Percentiles rank a stretch among this genome's conserved stretches.
These are phyloP conservation scores for Drosophila tanythrix DNA, from an alignment of 2,888 invertebrate genomes.

Conservation along the genomic window DNA sequence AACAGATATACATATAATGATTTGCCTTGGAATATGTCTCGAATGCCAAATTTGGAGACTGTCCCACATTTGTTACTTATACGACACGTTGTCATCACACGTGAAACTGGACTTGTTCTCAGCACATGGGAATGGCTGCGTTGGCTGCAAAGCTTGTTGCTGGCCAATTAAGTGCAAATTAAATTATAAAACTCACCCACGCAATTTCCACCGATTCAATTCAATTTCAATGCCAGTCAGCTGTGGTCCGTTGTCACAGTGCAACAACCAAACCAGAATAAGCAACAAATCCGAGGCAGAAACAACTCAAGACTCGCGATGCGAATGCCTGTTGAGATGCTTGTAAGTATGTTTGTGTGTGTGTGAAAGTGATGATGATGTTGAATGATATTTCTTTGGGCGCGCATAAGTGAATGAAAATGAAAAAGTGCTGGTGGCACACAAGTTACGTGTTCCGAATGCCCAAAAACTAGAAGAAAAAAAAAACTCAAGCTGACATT, in stretches of 20 bases:
- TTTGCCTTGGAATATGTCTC: background rate
- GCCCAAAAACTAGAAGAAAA: background rate
- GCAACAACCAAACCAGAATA: constrained; percentile 20
- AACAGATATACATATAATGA: background rate
- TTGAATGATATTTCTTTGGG: constrained; percentile 7
- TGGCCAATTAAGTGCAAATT: constrained; percentile 72
- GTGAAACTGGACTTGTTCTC: background rate
- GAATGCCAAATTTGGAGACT: background rate
- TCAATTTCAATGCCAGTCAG: constrained; percentile 62
- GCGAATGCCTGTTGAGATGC: background rate
- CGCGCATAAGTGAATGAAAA: constrained; percentile 76
- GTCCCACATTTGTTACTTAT: constrained; percentile 4
- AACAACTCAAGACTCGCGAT: constrained; percentile 8
- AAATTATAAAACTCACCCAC: constrained; percentile 64
- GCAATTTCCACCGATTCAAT: constrained; percentile 37
- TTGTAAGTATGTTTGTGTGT: background rate
- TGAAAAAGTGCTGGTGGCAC: constrained; percentile 74
- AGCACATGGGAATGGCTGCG: constrained; percentile 29
- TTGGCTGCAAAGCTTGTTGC: constrained; percentile 48
- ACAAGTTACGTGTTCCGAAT: constrained; percentile 72
- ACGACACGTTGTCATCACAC: constrained; percentile 8
- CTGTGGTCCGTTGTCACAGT: constrained; percentile 26
- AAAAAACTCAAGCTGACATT: constrained; percentile 28
- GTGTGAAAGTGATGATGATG: constrained; percentile 8
- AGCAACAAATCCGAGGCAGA: constrained; percentile 26